Evolutionary conservation across 2,888 invertebrate genomes (phyloP).

Genomic region (Sarcophaga caerulescens): DNA sequence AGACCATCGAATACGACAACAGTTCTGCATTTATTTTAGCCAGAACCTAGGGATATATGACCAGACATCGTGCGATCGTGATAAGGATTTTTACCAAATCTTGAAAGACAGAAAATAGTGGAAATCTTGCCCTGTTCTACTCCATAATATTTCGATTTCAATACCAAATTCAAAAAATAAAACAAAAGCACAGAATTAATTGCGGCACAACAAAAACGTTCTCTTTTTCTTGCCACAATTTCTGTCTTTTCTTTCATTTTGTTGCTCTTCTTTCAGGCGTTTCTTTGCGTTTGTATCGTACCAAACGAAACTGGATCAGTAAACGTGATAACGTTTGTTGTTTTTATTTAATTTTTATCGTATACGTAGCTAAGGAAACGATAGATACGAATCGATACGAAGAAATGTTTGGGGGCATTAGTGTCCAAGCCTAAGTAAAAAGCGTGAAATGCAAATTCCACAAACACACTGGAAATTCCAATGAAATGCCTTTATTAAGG

Average conservation of each 20-base stretch:
- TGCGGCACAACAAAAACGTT: background rate
- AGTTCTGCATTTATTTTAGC: too few species aligned
- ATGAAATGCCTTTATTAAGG: conserved; percentile 35
- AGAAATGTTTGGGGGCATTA: conserved; percentile 50
- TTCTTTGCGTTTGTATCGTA: background rate
- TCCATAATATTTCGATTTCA: too few species aligned
- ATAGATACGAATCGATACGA: background rate
- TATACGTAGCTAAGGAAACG: background rate
- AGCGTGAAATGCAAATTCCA: conserved; percentile 67
- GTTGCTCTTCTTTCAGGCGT: background rate
- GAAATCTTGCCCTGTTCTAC: too few species aligned
- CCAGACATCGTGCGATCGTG: too few species aligned
- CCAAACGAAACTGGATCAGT: background rate
- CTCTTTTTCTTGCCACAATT: background rate
- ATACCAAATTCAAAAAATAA: background rate
- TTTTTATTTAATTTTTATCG: background rate
- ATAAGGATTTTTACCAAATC: too few species aligned
- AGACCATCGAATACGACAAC: too few species aligned
- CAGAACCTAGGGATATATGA: too few species aligned
- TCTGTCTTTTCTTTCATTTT: background rate
- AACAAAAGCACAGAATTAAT: background rate
- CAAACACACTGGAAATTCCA: conserved; percentile 7
- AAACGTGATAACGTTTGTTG: background rate
- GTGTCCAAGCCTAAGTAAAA: conserved; percentile 58
- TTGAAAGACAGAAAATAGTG: too few species aligned